phyloP scores from a whole-genome alignment of 2,113 vertebrate genomes.

The Muntiacus reevesi region DNA sequence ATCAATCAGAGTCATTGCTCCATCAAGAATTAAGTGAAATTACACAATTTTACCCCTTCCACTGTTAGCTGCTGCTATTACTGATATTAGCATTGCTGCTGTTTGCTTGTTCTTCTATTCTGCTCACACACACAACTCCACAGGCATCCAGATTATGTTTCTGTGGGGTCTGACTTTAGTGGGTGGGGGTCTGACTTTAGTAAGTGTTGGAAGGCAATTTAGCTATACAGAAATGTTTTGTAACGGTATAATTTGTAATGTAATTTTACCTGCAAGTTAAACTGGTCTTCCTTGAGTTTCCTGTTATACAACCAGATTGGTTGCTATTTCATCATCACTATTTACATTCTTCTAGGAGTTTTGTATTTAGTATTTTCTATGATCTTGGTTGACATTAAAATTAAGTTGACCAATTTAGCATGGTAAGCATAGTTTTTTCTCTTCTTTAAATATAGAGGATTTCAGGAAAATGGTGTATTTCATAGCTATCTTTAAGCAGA shows the following conservation, averaged over 20 bases:
- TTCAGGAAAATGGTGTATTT: not conserved
- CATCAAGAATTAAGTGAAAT: not conserved
- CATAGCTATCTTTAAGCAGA: not conserved
- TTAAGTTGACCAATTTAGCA: not conserved
- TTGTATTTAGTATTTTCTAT: not conserved
- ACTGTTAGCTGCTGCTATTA: not conserved
- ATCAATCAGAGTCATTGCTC: not conserved
- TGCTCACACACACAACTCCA: not conserved
- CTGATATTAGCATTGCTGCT: not conserved
- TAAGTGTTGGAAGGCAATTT: not conserved
- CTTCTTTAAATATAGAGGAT: not conserved
- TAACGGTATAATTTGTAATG: not conserved
- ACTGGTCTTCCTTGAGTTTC: not conserved
- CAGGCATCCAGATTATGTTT: not conserved
- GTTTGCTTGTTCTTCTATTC: not conserved
- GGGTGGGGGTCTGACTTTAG: not conserved
- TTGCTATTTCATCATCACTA: not conserved
- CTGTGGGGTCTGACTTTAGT: not conserved
- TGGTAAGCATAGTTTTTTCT: not conserved
- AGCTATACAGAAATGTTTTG: not conserved
- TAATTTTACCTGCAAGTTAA: not conserved
- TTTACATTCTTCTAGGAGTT: not conserved
- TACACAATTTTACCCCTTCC: not conserved
- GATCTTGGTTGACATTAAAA: not conserved
- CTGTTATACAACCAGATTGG: not conserved